A percentile compares a stretch with the other conserved stretches of the same genome.
Evolutionary conservation across 2,113 vertebrate genomes (phyloP).

Genomic region (Tretioscincus oriximinensis): DNA sequence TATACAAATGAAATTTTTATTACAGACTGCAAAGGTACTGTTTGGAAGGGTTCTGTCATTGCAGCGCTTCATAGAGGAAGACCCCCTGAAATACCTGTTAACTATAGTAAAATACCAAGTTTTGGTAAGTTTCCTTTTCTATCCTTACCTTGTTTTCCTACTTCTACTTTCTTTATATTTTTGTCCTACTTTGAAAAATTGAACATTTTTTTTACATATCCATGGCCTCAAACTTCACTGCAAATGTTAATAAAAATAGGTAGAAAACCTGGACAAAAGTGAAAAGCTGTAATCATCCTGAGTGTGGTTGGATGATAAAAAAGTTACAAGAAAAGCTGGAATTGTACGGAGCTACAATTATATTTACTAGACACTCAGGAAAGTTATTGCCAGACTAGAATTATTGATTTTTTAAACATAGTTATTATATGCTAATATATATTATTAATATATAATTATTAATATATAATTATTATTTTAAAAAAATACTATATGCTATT

Average conservation of each 20-base stretch:
- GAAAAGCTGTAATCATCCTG: not conserved
- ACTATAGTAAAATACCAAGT: constrained; percentile 79
- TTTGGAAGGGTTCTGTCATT: constrained; percentile 88
- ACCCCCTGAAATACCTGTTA: constrained; percentile 92
- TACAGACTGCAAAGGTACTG: constrained; percentile 84
- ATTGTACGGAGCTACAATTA: not conserved
- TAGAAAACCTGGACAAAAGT: not conserved
- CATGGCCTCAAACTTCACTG: not conserved
- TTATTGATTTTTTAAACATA: no score
- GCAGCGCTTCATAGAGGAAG: constrained; percentile 95
- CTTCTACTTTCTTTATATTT: not conserved
- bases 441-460: no score
- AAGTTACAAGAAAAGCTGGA: not conserved
- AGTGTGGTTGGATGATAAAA: not conserved
- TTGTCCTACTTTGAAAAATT: not conserved
- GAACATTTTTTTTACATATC: not conserved
- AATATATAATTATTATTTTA: no score
- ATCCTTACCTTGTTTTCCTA: not conserved
- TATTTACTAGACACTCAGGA: not conserved
- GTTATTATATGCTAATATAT: no score
- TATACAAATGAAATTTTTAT: constrained; percentile 53
- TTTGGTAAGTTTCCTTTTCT: constrained; percentile 75
- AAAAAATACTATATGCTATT: no score
- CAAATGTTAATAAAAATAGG: not conserved
- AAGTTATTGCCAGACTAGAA: not conserved